Evolutionary conservation across 53 echinoderm and acorn worm genomes (phyloP), one percentile per base, ranked within the genome.

Genomic region (Holothuria scabra): DNA sequence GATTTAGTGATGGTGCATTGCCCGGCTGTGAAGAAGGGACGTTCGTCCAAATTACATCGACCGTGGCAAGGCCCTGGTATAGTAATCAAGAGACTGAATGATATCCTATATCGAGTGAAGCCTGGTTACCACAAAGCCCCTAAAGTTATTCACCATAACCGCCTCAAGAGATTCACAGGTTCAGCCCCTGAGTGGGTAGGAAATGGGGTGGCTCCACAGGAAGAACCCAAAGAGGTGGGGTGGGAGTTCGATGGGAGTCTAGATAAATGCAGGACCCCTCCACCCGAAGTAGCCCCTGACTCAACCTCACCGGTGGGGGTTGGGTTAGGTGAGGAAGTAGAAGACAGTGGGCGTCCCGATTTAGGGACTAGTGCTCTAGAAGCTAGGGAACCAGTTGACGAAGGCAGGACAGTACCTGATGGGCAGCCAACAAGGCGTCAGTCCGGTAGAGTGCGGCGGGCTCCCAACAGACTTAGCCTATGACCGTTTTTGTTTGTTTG

Each of bases 11-110:
- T 48, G 74, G 55, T 74, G 12, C 49, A 74, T 24, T 19, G 46
- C 46, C 74, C 74, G 21, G 74, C 55, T 38, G 48, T 41, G n/a
- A n/a, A n/a, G n/a, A n/a, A n/a, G n/a, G n/a, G n/a, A n/a, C n/a
- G n/a, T n/a, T 26, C 55, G 48, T 74, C 74, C n/a, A n/a, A n/a
- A n/a, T n/a, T n/a, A n/a, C 8, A 74, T n/a, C 38, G 48, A 46
- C 74, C 56, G 13, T 74, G 74, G 74, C 74, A 74, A 46, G 74
- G 74, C 16, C 74, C 74, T 6, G 48, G 74, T 8, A 24, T 74
- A 52, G 74, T 74, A 0, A 5, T 74, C 2, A 74, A 46, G 41
- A 74, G 28, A 24, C n/a, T n/a, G n/a, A n/a, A n/a, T n/a, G n/a
- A n/a, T n/a, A n/a, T n/a, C n/a, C n/a, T n/a, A n/a, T n/a, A n/a